These are phyloP conservation scores for Tetramorium bicarinatum DNA, from an alignment of 2,888 invertebrate genomes.

Conservation along the genomic window DNA sequence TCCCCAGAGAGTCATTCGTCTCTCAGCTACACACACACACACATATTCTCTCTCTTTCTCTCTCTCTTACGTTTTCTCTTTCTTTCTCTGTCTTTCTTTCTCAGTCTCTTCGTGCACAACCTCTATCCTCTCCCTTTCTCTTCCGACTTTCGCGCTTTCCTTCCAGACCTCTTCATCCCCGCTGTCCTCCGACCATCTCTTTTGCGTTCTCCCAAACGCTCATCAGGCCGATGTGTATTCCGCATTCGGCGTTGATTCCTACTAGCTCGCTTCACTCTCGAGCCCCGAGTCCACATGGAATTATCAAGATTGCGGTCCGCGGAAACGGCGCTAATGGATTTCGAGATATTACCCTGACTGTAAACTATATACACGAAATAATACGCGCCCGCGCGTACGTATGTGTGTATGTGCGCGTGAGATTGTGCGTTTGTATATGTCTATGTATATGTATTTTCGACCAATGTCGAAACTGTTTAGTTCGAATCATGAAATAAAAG, in stretches of 20 bases:
- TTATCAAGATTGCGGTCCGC: constrained; percentile 64
- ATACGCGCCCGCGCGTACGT: neutral
- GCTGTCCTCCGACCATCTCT: constrained; percentile 13
- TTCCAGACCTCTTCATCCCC: constrained; percentile 14
- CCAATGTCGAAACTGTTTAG: neutral
- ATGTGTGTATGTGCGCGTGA: neutral
- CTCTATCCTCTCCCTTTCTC: constrained; percentile 23
- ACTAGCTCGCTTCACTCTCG: constrained; percentile 35
- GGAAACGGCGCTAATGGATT: constrained; percentile 59
- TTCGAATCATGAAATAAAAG: neutral
- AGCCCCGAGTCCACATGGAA: constrained; percentile 59
- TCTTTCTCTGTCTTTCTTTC: constrained; percentile 31
- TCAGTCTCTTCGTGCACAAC: constrained; percentile 28
- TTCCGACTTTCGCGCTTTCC: constrained; percentile 23
- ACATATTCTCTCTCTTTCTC: constrained; percentile 61
- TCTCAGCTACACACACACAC: constrained; percentile 61
- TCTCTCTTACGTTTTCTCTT: constrained; percentile 14
- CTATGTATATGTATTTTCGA: neutral
- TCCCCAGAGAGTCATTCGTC: constrained; percentile 81
- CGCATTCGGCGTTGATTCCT: constrained; percentile 45
- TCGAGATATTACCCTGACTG: constrained; percentile 47
- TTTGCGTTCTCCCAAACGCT: constrained; percentile 26
- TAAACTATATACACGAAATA: constrained; percentile 25
- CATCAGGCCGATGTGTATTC: constrained; percentile 43
- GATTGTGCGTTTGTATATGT: neutral